Evolutionary conservation across 37 sponge, comb jelly and placozoan genomes (phyloP), one percentile per base, ranked within the genome.

Genomic region (Sycon ciliatum): DNA sequence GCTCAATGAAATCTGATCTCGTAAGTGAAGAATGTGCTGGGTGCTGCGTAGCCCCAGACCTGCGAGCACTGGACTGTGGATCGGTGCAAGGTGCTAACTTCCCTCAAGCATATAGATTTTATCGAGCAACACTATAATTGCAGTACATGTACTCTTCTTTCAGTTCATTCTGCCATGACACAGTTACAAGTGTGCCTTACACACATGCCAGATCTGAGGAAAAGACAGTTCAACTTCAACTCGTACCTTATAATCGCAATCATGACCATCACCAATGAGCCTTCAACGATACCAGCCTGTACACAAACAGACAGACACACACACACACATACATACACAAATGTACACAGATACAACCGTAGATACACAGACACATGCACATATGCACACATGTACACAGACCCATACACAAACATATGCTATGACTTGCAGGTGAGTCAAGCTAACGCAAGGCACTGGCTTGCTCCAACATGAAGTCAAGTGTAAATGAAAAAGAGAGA

Each of bases 241-340:
- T 66, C 52, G 18, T 66, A 93, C 94, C 94, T 93, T 31, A 93
- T 35, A 20, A 68, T 38, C 39, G 84, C 89, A 22, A 93, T 85
- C 29, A 77, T 36, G 0, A 72, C 26, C 78, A 93, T 81, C 13
- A 93, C 73, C 18, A 93, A 3, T 32, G 75, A 42, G 26, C 94
- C 94, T 55, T 93, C 94, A 2, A 88, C 67, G 9, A 93, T 35
- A 23, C 94, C 94, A 77, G 84, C 86, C 92, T 91, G 68, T 36
- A 65, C n/a, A 57, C 40, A 34, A 36, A 56, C 30, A 71, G 56
- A 23, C 0, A 75, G 3, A 63, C 35, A 32, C 36, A n/a, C 16
- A 28, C 28, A 30, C 33, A 32, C 20, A 69, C 29, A 5, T 38
- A 13, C 23, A 3, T 22, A 4, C 30, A 46, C 30, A 74, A 34